Evolutionary conservation across 2,113 vertebrate genomes (phyloP), one percentile per base, ranked within the genome.

Genomic region (Cryptotis parvus): DNA sequence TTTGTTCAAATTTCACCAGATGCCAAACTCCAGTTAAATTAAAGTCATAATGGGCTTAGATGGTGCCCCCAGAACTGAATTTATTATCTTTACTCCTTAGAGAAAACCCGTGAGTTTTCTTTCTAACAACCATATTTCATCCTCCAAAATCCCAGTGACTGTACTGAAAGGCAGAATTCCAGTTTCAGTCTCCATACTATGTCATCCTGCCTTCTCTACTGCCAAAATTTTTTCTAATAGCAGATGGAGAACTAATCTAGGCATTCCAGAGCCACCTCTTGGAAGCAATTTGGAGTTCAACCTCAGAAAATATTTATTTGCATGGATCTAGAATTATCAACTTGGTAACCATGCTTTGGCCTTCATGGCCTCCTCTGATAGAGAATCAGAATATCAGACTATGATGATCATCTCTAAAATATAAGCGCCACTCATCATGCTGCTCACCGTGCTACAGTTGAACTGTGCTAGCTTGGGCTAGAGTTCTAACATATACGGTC

Each of bases 1-100:
- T 69, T 77, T 92, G 69, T 63, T 63, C 14, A 75, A 35, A 74
- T 86, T 83, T 33, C 29, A 26, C 41, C 52, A 91, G 81, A 79
- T 2, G 1, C 26, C 20, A 65, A 75, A 58, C 16, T 16, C 65
- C 43, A 76, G 72, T 70, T 90, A 83, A 90, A 74, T 52, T 52
- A 65, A 3, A 95, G 49, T 35, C 41, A 49, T 20, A 35, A 63
- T 43, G 81, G 68, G 16, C 27, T 69, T 68, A 63, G 45, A 58
- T 49, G 41, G 24, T 66, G 14, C 24, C 20, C 33, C 20, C 26
- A 20, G 33, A 81, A 84, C 6, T 69, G 73, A 93, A 66, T n/a
- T 66, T 37, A 69, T 31, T 61, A 41, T 15, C 41, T 52, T 9
- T 72, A 33, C n/a, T 5, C 9, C 5, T 29, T 69, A n/a, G 29